Base-by-base conservation (phyloP, 1,140 invertebrate species). In the Bombus haemorrhoidalis region DNA sequence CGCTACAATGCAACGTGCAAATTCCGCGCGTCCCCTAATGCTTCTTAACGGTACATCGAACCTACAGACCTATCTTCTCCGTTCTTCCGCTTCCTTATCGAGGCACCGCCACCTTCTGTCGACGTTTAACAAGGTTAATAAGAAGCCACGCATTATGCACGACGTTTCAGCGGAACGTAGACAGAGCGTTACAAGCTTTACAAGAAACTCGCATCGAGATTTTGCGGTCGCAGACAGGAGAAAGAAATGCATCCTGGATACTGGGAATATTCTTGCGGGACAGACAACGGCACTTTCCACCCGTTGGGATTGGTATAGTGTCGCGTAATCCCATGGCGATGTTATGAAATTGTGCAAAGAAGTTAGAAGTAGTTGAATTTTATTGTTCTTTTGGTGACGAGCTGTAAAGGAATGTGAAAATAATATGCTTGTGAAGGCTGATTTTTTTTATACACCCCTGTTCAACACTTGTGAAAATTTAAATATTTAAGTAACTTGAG, bases 41-140 rank as follows among this genome's bases (percentile, higher is more conserved):
- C 79, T 57, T 57, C 47, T 71, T 90, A 90, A 91, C 89, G 89
- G 89, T 90, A 88, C 84, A 69, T 85, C 85, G 87, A 87, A 79
- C 83, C 47, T 80, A 90, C 78, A 90, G 75, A 87, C 83, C 89
- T 89, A 89, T 90, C 89, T 87, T 83, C 77, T 28, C 76, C 32
- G 10, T 41, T 76, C 43, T 75, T 64, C 73, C 73, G 68, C 80
- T 83, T 88, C 64, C 53, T 66, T 78, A 71, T 82, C 71, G 47
- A 82, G 43, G n/a, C n/a, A n/a, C 39, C 13, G 9, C 37, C 22
- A 5, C 1, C 18, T 69, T 10, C 12, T n/a, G 15, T 22, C 6
- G 4, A 5, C 10, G 9, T 13, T 43, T 15, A 66, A 41, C 34
- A 64, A 57, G 13, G 32, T 28, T n/a, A 47, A 53, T 80, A 69